These are phyloP conservation scores for Leptocoma aspasia DNA, from an alignment of 2,113 vertebrate species.

Conservation along the genomic window DNA sequence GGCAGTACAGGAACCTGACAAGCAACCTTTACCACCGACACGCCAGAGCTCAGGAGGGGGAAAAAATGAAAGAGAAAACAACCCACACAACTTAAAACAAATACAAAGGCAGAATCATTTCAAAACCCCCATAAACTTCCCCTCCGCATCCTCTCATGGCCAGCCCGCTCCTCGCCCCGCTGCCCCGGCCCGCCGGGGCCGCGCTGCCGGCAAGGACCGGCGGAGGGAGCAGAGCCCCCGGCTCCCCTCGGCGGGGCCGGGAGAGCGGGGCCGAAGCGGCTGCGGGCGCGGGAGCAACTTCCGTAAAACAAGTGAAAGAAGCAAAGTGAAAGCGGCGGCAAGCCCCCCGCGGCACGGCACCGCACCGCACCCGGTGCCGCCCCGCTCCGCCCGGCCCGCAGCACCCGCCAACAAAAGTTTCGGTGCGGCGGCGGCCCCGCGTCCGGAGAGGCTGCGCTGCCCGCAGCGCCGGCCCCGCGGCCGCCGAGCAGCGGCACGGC, in stretches of 20 bases:
- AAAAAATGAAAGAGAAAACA: constrained; percentile 71
- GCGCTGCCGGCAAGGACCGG: not conserved
- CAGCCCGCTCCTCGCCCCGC: not conserved
- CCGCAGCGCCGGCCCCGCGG: not conserved
- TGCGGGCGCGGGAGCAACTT: constrained; percentile 50
- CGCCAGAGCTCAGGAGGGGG: constrained; percentile 27
- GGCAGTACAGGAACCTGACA: constrained; percentile 77
- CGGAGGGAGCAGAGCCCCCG: not conserved
- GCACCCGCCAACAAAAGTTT: not conserved
- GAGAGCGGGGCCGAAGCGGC: not conserved
- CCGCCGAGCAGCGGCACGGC: not conserved
- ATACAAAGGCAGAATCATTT: constrained; percentile 45
- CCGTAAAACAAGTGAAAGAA: constrained; percentile 74
- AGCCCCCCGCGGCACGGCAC: not conserved
- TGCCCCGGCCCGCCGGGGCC: not conserved
- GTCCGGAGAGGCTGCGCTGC: not conserved
- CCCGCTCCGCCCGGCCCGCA: not conserved
- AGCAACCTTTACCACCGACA: constrained; percentile 74
- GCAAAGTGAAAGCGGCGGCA: constrained; percentile 61
- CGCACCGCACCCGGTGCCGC: not conserved
- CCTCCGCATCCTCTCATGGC: constrained; percentile 25
- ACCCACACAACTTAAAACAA: constrained; percentile 40
- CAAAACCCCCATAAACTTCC: constrained; percentile 69
- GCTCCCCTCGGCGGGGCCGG: not conserved
- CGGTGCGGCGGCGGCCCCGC: not conserved